A percentile compares a stretch with the other conserved stretches of the same genome.
phyloP scores from a whole-genome alignment of 2,797 vertebrate genomes.

The Poeciliopsis turneri region DNA sequence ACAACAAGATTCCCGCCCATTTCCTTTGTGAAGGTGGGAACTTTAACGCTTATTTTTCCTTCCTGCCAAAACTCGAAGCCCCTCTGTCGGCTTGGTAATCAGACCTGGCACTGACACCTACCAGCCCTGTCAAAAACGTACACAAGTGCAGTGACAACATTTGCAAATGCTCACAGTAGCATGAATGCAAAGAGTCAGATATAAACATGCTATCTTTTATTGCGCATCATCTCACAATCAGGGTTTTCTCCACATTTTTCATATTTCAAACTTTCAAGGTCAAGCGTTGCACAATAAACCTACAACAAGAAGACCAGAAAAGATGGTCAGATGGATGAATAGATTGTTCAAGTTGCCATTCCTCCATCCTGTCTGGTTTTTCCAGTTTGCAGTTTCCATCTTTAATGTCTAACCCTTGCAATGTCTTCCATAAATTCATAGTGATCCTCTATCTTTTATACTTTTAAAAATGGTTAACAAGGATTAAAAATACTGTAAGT shows the following conservation, averaged over 20 bases:
- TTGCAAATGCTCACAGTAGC: constrained; percentile 4
- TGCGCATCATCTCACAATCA: background rate
- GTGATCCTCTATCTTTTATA: background rate
- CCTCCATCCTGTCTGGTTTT: background rate
- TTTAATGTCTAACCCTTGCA: background rate
- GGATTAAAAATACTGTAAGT: background rate
- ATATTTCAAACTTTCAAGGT: background rate
- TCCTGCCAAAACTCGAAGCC: constrained; percentile 56
- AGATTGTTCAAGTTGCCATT: background rate
- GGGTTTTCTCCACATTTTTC: background rate
- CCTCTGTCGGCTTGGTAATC: constrained; percentile 69
- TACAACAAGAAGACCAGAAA: background rate
- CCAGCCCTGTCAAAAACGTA: constrained; percentile 46
- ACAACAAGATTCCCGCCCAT: constrained; percentile 35
- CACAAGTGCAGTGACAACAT: constrained; percentile 33
- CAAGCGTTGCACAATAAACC: background rate
- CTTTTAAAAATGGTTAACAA: background rate
- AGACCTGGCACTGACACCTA: constrained; percentile 64
- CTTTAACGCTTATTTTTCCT: constrained; percentile 43
- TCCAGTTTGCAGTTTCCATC: background rate
- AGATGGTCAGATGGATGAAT: background rate
- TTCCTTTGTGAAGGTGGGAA: constrained; percentile 10
- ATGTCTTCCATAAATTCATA: background rate
- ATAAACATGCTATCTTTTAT: background rate
- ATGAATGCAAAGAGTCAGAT: constrained; percentile 4